Evolutionary conservation across 2,888 invertebrate species (phyloP), one percentile per base, ranked within the genome.

Genomic region (Stegophylla sp.): DNA sequence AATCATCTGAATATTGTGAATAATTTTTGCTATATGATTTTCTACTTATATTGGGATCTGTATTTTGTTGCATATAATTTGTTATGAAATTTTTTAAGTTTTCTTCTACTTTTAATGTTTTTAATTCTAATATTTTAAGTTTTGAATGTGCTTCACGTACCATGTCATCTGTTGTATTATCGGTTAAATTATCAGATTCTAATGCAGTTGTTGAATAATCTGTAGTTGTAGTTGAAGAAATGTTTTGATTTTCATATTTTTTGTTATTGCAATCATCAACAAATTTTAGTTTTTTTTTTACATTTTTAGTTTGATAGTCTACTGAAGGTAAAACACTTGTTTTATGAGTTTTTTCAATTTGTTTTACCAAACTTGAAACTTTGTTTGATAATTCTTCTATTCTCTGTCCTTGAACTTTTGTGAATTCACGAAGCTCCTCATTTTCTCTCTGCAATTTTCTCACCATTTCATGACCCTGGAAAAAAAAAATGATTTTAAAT

Each of bases 101-200:
- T 64, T 87, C 84, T 85, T 90, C 90, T 0, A 90, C 89, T 0
- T 89, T 89, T 74, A 89, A 89, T 20, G 90, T 90, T 84, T 91
- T 90, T n/a, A 89, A 87, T 85, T 91, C 90, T 82, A 91, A 84
- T 84, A 88, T 88, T 82, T 88, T 86, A 2, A 91, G 86, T 3
- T 89, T 87, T 56, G 86, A 85, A 83, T 88, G 88, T 0, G 90
- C 90, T 84, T 90, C 89, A 45, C 88, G 86, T 4, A 91, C 85
- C 26, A 90, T 85, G 71, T 87, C 88, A 1, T 88, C 86, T 63
- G n/a, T n/a, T n/a, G n/a, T n/a, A n/a, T n/a, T n/a, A n/a, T 79
- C 79, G 13, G 79, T 79, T 41, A 26, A 41, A 26, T 79, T 71
- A 41, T 79, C 79, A 4, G 79, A 79, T 3, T 79, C 79, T 48